Base-by-base conservation (phyloP, 2,888 invertebrate genomes). In the Volucella inanis region DNA sequence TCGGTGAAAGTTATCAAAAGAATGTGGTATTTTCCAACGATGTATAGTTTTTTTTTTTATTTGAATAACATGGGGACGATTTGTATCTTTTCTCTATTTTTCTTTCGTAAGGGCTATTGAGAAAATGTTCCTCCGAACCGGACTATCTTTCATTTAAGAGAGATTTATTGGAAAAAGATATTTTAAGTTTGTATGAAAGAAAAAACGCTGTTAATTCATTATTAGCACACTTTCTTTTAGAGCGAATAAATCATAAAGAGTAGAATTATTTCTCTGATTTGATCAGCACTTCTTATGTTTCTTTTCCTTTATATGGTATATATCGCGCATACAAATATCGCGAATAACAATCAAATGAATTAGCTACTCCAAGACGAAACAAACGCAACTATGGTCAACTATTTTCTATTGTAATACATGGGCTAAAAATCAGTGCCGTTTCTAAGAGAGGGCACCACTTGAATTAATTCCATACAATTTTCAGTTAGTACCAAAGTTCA, bases 1-100 rank as follows among this genome's bases (percentile, higher is more conserved):
- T 80, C 72, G 72, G 81, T 85, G 85, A 80, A 80, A 55, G 55
- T 45, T 80, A 79, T 75, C 85, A 85, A 71, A 85, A 71, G 47
- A 47, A 59, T 45, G 72, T 50, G 72, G 59, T 79, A 22, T 22
- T 74, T 62, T 55, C 43, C 61, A 55, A 75, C 54, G 62, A 39
- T 11, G 55, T 47, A 31, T 50, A 65, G 39, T n/a, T 49, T 47
- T 6, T 15, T 45, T 61, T 38, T 54, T 41, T 11, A 50, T 49
- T 2, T 12, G 15, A 3, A 54, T 68, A 22, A 3, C 3, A 22
- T 22, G 38, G n/a, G 45, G 67, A 45, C 18, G 54, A 18, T 11
- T 11, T 84, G 67, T 84, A 62, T 55, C 45, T 50, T 43, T 52
- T 52, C 15, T 11, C 39, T 9, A 15, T 45, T 31, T 1, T 31